Base-by-base conservation (phyloP, 2,797 vertebrate genomes). In the Pterois miles region DNA sequence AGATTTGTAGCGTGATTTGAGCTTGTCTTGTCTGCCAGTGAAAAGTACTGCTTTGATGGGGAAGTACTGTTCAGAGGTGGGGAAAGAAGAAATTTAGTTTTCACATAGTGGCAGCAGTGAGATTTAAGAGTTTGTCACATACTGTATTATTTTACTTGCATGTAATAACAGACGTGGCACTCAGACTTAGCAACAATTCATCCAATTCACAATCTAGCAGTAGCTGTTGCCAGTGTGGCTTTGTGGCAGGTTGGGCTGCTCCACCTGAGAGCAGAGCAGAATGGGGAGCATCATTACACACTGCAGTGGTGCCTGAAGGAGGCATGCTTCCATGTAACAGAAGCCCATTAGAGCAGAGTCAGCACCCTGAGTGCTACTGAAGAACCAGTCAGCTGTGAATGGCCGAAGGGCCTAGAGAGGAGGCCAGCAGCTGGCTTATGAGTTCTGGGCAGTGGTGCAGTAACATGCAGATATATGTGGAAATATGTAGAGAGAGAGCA, bases 1-100 rank as follows among this genome's bases (percentile, higher is more conserved):
- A 91, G 87, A 95, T 95, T 92, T 94, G 56, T 71, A 57, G 79
- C 29, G 16, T 65, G 76, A 87, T 91, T 93, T 95, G 91, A 94
- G 87, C 66, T 84, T 59, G 77, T 89, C 84, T 87, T 90, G 71
- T 92, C 83, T 58, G 52, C 74, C 77, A 77, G 85, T 84, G 70
- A 89, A 81, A 88, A 86, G 80, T 60, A 31, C 46, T 78, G 73
- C 78, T 79, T 71, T 63, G 54, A 62, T 74, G 64, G 63, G 43
- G 48, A 84, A 85, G 22, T 74, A 6, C 46, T 74, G 34, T 70
- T 81, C 64, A 59, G 71, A 86, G 84, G 77, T 48, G 50, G 25
- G 27, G 34, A 34, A 29, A 40, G 60, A 48, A 36, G 48, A 33
- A 25, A 72, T 74, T 69, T 75, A 57, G 65, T 78, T 76, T 86